These are phyloP conservation scores for Botrylloides violaceus DNA, from an alignment of 23 tunicate genomes.

Conservation along the genomic window DNA sequence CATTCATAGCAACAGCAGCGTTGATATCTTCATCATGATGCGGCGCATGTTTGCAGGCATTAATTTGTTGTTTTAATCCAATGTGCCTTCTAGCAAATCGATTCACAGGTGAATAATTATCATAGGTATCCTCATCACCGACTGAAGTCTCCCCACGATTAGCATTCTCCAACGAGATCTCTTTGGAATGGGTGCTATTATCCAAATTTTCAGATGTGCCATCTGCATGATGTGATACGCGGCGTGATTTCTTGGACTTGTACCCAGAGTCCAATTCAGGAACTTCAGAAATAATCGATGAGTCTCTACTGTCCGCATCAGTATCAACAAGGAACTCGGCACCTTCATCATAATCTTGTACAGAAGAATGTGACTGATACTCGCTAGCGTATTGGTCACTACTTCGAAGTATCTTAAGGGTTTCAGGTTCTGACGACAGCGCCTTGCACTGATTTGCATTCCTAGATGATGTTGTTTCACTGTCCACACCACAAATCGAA, in stretches of 20 bases:
- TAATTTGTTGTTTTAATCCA: conserved; percentile 20
- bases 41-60: conserved; percentile 37
- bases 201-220: neutral
- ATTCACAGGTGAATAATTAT: neutral
- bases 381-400: neutral
- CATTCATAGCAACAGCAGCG: neutral
- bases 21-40: neutral
- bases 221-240: conserved; percentile 5
- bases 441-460: neutral
- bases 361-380: neutral
- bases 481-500: neutral
- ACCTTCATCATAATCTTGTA: neutral
- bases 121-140: neutral
- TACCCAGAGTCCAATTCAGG: conserved; percentile 21
- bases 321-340: neutral
- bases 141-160: neutral
- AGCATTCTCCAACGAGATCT: neutral
- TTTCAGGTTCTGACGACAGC: neutral
- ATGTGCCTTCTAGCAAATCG: neutral
- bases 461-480: neutral
- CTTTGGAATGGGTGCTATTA: neutral
- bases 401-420: neutral
- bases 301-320: conserved; percentile 3
- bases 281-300: neutral
- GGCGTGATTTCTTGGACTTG: conserved; percentile 9